Evolutionary conservation across 2,888 invertebrate species (phyloP), one percentile per base, ranked within the genome.

Genomic region (Plusia festucae): DNA sequence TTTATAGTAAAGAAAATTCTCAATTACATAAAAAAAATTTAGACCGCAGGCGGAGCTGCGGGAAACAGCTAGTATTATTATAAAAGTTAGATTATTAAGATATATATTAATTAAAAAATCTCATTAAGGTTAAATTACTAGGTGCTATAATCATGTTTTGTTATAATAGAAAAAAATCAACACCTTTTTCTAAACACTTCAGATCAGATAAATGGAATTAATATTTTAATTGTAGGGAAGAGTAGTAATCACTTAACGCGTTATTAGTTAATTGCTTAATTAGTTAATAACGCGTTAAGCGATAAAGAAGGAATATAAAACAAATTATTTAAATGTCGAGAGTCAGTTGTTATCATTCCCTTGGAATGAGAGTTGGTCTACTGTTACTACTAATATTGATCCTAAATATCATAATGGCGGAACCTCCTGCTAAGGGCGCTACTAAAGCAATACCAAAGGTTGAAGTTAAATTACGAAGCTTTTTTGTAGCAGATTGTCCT

Each of bases 361-460:
- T 49, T 20, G 18, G 30, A 32, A 54, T 54, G 30, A 54, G 3
- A 32, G 5, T 18, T 16, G 6, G 18, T 52, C 1, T 46, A 11
- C 13, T 58, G 20, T 6, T 55, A 0, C 11, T 24, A 2, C 6
- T 58, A 22, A 16, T 73, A 20, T 0, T 49, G 27, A 32, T 67
- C 44, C 20, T 60, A 11, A 44, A 40, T 32, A 16, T 20, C 24
- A 15, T 27, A 15, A n/a, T 49, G n/a, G 15, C 13, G 0, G 24
- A 2, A 1, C 13, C 3, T 51, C 8, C 20, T 54, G 2, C 32
- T 6, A 3, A 4, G 13, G 7, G 4, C 13, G 7, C n/a, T 30
- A 53, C 6, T 11, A 15, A 60, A 20, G 11, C 0, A 2, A 18
- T 1, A 49, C 1, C 2, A 5, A 9, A 9, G 5, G 8, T 11